These are phyloP conservation scores for Mormyrops boulengeri DNA, from an alignment of 2,797 vertebrate genomes.

Conservation along the genomic window DNA sequence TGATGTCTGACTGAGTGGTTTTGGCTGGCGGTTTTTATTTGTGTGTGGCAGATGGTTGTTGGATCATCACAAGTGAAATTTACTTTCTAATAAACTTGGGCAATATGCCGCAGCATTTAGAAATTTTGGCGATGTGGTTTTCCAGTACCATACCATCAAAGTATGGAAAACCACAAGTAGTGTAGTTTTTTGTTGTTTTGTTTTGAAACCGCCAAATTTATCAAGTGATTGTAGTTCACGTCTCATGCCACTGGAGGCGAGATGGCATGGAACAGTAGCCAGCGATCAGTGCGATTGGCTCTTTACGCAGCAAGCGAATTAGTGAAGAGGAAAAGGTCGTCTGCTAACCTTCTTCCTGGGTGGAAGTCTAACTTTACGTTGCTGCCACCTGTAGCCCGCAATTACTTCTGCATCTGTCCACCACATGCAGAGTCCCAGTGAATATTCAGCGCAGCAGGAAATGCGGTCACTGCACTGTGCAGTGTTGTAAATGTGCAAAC, in stretches of 20 bases:
- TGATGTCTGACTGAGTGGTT: neutral
- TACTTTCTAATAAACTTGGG: neutral
- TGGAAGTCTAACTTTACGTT: neutral
- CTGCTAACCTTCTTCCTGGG: neutral
- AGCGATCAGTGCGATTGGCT: neutral
- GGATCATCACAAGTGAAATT: neutral
- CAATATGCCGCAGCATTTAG: neutral
- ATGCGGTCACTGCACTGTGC: neutral
- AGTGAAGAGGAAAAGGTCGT: neutral
- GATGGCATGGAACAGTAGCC: neutral
- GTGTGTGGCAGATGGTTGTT: neutral
- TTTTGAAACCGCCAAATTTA: neutral
- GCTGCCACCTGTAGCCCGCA: neutral
- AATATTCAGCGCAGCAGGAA: neutral
- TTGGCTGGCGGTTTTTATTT: neutral
- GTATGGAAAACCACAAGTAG: neutral
- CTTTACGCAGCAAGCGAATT: neutral
- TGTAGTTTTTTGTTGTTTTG: neutral
- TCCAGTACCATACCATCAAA: neutral
- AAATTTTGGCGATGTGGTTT: neutral
- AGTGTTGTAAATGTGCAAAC: neutral
- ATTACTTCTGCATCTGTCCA: neutral
- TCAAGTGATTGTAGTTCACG: neutral
- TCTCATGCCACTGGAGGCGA: neutral
- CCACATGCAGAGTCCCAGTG: neutral